Evolutionary conservation across 2,797 vertebrate genomes (phyloP).

Genomic region (Tragelaphus oryx): DNA sequence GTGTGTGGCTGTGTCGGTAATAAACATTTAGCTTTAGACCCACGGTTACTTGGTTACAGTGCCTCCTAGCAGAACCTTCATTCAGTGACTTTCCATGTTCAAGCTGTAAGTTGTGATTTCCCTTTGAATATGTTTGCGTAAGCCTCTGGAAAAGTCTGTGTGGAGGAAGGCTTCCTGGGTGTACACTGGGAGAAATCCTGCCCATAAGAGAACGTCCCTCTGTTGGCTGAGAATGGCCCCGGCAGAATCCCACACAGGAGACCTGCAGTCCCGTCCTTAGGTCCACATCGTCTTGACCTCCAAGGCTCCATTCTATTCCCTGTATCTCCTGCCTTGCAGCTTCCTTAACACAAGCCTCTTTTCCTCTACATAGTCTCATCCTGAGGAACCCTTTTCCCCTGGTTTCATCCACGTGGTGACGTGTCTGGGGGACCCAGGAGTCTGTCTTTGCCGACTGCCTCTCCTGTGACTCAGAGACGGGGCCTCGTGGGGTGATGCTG

Average conservation of each 20-base stretch:
- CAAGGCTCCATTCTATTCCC: rapidly evolving
- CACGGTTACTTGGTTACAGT: rapidly evolving
- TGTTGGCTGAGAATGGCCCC: rapidly evolving
- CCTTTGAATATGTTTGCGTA: neutral
- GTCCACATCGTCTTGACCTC: rapidly evolving
- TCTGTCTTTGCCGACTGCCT: rapidly evolving
- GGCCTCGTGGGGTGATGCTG: rapidly evolving
- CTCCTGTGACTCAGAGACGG: rapidly evolving
- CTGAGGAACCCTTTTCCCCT: neutral
- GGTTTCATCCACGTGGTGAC: rapidly evolving
- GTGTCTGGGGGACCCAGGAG: rapidly evolving
- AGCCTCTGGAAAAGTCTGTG: neutral
- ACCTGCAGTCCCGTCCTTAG: rapidly evolving
- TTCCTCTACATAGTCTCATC: rapidly evolving
- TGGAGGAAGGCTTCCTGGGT: neutral
- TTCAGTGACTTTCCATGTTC: too few relatives aligned
- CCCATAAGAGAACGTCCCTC: rapidly evolving
- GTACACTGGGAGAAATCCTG: rapidly evolving
- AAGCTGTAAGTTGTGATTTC: neutral
- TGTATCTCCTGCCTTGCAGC: neutral
- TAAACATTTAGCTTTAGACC: neutral
- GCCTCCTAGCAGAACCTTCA: neutral
- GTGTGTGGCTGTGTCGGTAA: rapidly evolving
- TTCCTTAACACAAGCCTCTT: neutral
- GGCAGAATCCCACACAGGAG: neutral